Percentiles rank a stretch among this genome's conserved stretches.
phyloP scores from a whole-genome alignment of 2,113 vertebrate genomes.

The Forbesichthys papilliferus region DNA sequence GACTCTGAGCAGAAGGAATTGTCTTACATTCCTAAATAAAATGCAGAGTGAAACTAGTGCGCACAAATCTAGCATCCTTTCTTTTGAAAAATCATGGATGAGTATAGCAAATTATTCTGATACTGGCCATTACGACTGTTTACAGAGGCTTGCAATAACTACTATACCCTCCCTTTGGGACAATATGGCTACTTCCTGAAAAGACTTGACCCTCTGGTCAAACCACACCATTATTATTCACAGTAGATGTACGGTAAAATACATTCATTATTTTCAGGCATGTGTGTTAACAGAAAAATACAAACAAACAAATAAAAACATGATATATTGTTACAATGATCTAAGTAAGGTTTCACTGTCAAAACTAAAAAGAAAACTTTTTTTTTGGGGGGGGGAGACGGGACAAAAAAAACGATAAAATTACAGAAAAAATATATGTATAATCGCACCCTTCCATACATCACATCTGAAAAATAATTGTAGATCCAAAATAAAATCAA shows the following conservation, averaged over 20 bases:
- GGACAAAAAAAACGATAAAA: background rate
- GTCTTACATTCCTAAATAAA: slow-evolving; percentile 82
- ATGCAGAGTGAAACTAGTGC: slow-evolving; percentile 48
- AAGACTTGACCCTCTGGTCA: slow-evolving; percentile 34
- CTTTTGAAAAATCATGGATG: slow-evolving; percentile 7
- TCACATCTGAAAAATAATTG: too few relatives aligned
- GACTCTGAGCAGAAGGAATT: slow-evolving; percentile 70
- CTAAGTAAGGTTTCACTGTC: background rate
- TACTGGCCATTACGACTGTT: background rate
- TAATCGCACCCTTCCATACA: too few relatives aligned
- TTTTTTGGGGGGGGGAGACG: background rate
- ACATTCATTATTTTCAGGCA: background rate
- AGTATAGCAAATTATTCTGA: background rate
- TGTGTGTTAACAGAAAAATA: slow-evolving; percentile 11
- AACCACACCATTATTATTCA: slow-evolving; percentile 9
- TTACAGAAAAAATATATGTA: too few relatives aligned
- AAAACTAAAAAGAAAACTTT: slow-evolving; percentile 2
- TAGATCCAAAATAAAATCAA: background rate
- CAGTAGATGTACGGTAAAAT: slow-evolving; percentile 21
- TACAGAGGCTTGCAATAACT: background rate
- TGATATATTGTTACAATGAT: background rate
- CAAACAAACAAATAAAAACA: background rate
- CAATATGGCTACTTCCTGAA: background rate
- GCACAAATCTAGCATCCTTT: background rate
- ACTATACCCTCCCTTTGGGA: background rate